Conservation (phyloP, 1,140 invertebrate species). For the Bilobella aurantiaca region DNA sequence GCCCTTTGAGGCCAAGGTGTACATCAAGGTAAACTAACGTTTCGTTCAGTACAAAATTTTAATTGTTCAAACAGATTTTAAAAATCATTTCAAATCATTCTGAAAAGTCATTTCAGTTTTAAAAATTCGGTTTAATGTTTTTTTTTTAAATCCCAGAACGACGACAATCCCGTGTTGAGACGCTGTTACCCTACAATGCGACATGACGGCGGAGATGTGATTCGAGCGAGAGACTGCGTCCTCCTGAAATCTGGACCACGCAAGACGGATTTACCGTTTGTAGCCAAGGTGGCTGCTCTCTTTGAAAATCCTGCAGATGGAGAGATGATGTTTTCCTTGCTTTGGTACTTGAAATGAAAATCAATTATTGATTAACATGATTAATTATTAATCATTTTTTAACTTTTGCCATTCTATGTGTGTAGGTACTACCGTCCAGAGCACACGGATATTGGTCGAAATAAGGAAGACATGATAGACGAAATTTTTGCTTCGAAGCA, state of each 20-base stretch:
- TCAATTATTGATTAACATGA: conserved; percentile 5
- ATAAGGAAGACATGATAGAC: conserved; percentile 64
- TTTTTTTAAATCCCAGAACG: conserved; percentile 52
- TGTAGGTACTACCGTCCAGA: conserved; percentile 89
- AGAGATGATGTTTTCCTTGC: conserved; percentile 42
- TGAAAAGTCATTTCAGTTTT: background rate
- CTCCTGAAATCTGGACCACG: conserved; percentile 67
- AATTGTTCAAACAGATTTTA: no score
- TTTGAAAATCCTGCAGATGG: conserved; percentile 91
- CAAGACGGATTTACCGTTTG: conserved; percentile 80
- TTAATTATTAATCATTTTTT: conserved; percentile 49
- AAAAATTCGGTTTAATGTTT: background rate
- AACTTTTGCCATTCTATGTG: conserved; percentile 4
- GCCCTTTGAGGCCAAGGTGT: conserved; percentile 69
- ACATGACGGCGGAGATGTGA: conserved; percentile 72
- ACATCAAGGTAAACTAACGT: conserved; percentile 68
- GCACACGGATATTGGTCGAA: conserved; percentile 79
- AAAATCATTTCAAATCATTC: no score
- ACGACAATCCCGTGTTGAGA: conserved; percentile 57
- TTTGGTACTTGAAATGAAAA: conserved; percentile 23
- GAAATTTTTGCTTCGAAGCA: conserved; percentile 93
- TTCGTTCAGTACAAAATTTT: no score
- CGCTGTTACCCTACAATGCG: conserved; percentile 80
- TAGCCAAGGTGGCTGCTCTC: conserved; percentile 82
- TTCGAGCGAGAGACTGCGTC: conserved; percentile 78